phyloP scores from a whole-genome alignment of 1,140 invertebrate species.

The Aphaenogaster rudis region DNA sequence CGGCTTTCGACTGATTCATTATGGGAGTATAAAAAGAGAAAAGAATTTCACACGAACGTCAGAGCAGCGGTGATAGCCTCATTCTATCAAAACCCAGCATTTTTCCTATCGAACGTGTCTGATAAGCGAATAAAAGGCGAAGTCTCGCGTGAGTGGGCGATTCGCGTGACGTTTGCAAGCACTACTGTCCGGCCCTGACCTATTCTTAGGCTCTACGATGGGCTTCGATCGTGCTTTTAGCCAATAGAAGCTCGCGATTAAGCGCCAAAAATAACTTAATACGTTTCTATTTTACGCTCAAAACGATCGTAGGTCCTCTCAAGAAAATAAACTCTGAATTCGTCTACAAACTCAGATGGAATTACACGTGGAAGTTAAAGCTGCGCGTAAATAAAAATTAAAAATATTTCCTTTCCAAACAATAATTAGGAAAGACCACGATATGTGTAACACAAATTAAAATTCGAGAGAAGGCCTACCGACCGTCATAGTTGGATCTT shows the following conservation, averaged over 20 bases:
- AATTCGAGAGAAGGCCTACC: too few relatives aligned
- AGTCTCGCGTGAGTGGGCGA: conserved; percentile 58
- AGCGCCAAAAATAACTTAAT: conserved; percentile 10
- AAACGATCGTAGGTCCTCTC: not conserved
- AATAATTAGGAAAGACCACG: too few relatives aligned
- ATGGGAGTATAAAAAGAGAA: not conserved
- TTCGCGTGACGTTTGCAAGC: conserved; percentile 63
- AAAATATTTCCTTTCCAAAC: not conserved
- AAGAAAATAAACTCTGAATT: not conserved
- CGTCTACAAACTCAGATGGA: not conserved
- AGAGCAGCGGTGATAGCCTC: conserved; percentile 41
- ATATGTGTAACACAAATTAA: too few relatives aligned
- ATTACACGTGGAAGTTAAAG: too few relatives aligned
- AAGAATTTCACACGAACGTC: conserved; percentile 34
- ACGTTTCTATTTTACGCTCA: not conserved
- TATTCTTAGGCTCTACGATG: conserved; percentile 46
- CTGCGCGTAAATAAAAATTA: too few relatives aligned
- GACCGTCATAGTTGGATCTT: too few relatives aligned
- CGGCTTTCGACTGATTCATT: not conserved
- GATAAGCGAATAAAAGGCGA: conserved; percentile 58
- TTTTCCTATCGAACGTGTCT: conserved; percentile 54
- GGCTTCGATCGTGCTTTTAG: conserved; percentile 44
- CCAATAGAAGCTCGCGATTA: conserved; percentile 28
- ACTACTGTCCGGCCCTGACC: conserved; percentile 66
- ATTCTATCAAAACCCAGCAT: conserved; percentile 42